phyloP scores from a whole-genome alignment of 1,140 invertebrate species.

The Ruditapes philippinarum region DNA sequence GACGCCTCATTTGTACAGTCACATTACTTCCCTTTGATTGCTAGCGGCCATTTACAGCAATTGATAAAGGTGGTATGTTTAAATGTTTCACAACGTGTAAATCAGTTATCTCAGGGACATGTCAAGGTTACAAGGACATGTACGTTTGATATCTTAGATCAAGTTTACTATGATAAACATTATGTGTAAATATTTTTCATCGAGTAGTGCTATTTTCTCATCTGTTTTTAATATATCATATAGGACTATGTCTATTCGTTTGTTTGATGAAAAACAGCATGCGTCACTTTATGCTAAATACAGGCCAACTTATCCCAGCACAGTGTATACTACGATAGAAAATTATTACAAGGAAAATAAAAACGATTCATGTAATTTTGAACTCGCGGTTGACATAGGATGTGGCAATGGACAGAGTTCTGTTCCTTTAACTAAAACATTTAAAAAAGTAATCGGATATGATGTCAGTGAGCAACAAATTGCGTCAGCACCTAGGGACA shows the following conservation, averaged over 20 bases:
- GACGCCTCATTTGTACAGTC: too few relatives aligned
- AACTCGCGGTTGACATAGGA: constrained; percentile 86
- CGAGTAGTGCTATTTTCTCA: too few relatives aligned
- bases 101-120: too few relatives aligned
- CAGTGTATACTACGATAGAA: constrained; percentile 80
- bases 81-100: too few relatives aligned
- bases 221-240: too few relatives aligned
- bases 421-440: constrained; percentile 83
- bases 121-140: too few relatives aligned
- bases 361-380: constrained; percentile 3
- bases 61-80: too few relatives aligned
- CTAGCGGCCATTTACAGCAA: too few relatives aligned
- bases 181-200: too few relatives aligned
- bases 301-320: constrained; percentile 81
- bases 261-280: constrained; percentile 78
- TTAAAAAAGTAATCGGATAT: constrained; percentile 75
- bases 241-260: constrained; percentile 34
- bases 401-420: constrained; percentile 88
- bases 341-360: constrained; percentile 81
- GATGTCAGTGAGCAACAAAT: constrained; percentile 68
- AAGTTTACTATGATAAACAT: too few relatives aligned
- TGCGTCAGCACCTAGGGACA: neutral
- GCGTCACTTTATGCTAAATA: constrained; percentile 83
- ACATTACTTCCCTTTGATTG: too few relatives aligned
- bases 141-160: too few relatives aligned